Conservation (phyloP, 2,888 invertebrate genomes). For the Petrolisthes manimaculis region DNA sequence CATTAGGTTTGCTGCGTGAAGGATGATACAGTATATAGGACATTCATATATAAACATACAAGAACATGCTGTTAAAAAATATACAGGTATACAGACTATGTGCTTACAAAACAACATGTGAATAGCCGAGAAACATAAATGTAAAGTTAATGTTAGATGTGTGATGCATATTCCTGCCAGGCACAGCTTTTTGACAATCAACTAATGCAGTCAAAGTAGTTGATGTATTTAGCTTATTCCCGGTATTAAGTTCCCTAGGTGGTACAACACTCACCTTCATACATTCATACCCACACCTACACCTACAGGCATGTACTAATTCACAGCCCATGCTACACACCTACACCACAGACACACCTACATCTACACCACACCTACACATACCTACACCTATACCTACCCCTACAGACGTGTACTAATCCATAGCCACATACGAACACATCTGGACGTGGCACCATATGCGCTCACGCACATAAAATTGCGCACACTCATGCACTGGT, state of each 20-base stretch:
- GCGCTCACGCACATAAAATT: constrained; percentile 25
- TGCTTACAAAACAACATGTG: too few relatives aligned
- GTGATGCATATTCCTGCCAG: too few relatives aligned
- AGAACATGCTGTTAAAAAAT: too few relatives aligned
- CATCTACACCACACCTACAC: constrained; percentile 15
- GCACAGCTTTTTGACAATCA: too few relatives aligned
- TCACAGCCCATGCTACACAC: too few relatives aligned
- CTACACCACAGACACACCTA: neutral
- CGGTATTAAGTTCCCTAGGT: neutral
- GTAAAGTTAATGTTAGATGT: too few relatives aligned
- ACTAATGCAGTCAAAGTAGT: too few relatives aligned
- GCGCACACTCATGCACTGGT: constrained; percentile 24
- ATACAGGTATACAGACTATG: too few relatives aligned
- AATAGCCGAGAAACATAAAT: too few relatives aligned
- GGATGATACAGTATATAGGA: too few relatives aligned
- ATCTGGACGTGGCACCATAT: constrained; percentile 3
- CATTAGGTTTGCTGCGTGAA: too few relatives aligned
- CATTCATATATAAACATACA: too few relatives aligned
- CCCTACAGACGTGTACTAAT: constrained; percentile 11
- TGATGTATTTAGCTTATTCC: neutral
- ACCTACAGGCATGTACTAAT: constrained; percentile 22
- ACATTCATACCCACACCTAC: constrained; percentile 19
- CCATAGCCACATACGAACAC: constrained; percentile 16
- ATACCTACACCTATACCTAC: constrained; percentile 11
- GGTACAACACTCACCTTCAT: constrained; percentile 30